Base-by-base conservation (phyloP, 2,797 vertebrate species). In the Uromys caudimaculatus region DNA sequence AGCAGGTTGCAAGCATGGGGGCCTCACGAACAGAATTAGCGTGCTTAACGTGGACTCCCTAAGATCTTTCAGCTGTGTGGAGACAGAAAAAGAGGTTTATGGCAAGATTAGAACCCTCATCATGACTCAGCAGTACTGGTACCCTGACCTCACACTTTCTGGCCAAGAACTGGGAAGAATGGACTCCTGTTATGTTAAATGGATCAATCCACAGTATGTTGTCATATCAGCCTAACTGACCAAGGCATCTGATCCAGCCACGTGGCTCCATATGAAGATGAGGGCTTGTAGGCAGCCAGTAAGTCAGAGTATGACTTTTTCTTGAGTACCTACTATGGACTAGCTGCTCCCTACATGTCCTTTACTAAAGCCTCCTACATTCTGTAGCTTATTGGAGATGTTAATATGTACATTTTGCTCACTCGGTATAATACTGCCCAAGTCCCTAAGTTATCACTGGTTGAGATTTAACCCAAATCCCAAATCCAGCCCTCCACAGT, bases 271-370 rank as follows among this genome's bases (percentile, higher is more conserved):
- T 76, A 71, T 85, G 78, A 41, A 3, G 12, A 78, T 29, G 52
- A n/a, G 77, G 24, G 1, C 21, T 50, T 19, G 6, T 32, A 85
- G 71, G 64, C 7, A 50, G 50, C 10, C 16, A 47, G n/a, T 2
- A 38, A 10, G 13, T 71, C 21, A 47, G 62, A 93, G 41, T 58
- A 69, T 1, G 8, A 44, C 62, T 27, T 54, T 54, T 82, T 62
- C 41, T n/a, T 3, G 21, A 41, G 62, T 10, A 47, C 32, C 69
- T 11, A 50, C 56, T 77, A 0, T 16, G 24, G 11, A 14, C 82
- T 8, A 9, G 67, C 82, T 2, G 12, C 11, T 52, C 35, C 12
- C 83, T 0, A 1, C 0, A 8, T 7, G 38, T 7, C n/a, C 23
- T 90, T 29, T 38, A 32, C 23, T 17, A 44, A 56, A 60, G 21